These are phyloP conservation scores for Heliconius ismenius DNA, from an alignment of 2,888 invertebrate species.

Conservation along the genomic window DNA sequence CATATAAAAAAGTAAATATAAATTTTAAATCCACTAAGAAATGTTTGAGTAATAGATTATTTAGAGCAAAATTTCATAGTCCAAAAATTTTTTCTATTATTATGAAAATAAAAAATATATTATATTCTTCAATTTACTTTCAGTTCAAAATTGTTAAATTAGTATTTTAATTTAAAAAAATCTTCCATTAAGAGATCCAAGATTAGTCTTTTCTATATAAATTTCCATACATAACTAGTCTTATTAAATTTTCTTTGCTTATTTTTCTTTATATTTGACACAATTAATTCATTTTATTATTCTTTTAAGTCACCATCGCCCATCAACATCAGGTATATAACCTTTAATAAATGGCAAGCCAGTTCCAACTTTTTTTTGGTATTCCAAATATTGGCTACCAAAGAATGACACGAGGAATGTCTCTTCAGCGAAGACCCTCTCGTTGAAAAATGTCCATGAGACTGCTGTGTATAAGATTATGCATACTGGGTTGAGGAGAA, in stretches of 20 bases:
- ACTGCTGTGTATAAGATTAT: constrained; percentile 88
- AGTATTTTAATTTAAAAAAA: neutral
- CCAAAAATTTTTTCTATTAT: no score
- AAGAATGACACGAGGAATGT: constrained; percentile 94
- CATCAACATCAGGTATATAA: constrained; percentile 65
- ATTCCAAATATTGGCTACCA: constrained; percentile 91
- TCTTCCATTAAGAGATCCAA: neutral
- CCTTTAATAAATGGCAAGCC: constrained; percentile 95
- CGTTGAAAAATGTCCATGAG: constrained; percentile 96
- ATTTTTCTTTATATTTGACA: neutral
- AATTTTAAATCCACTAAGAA: no score
- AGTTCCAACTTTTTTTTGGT: constrained; percentile 91
- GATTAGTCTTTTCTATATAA: neutral
- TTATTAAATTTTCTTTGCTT: neutral
- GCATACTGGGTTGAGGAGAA: constrained; percentile 95
- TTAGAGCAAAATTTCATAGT: no score
- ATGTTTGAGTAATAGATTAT: no score
- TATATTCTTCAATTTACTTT: no score
- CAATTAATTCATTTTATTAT: neutral
- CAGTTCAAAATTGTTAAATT: neutral
- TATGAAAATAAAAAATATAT: no score
- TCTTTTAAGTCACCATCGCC: constrained; percentile 31
- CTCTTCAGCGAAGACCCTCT: constrained; percentile 94
- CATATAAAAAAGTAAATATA: no score
- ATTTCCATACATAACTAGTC: neutral